Conservation (phyloP, 2,113 vertebrate genomes). For the Larimichthys polyactis region DNA sequence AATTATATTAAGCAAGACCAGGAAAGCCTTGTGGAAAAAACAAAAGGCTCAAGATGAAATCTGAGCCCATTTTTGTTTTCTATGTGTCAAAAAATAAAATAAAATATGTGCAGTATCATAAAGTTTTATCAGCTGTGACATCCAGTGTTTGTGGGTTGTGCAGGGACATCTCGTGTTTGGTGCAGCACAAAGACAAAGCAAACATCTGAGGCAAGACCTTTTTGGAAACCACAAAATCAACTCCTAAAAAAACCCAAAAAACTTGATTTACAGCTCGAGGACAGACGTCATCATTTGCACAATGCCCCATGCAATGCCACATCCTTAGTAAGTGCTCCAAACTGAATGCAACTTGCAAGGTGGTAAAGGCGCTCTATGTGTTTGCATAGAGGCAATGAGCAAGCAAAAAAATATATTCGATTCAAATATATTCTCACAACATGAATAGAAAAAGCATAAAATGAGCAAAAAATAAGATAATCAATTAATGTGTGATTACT, state of each 20-base stretch:
- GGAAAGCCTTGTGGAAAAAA: not conserved
- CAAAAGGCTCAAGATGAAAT: not conserved
- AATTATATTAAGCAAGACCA: not conserved
- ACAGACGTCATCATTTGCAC: constrained; percentile 6
- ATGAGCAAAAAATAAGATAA: not conserved
- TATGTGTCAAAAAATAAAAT: not conserved
- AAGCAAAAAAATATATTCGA: constrained; percentile 31
- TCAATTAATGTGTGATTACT: not conserved
- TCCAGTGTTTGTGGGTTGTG: constrained; percentile 1
- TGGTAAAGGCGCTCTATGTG: constrained; percentile 49
- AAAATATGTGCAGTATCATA: not conserved
- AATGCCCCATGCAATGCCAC: constrained; percentile 54
- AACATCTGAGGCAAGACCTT: constrained; percentile 1
- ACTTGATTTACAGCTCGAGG: constrained; percentile 15
- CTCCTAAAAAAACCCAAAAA: not conserved
- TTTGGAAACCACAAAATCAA: constrained; percentile 4
- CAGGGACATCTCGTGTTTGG: constrained; percentile 8
- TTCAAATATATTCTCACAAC: constrained; percentile 25
- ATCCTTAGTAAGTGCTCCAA: constrained; percentile 42
- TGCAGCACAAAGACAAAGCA: constrained; percentile 19
- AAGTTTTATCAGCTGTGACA: not conserved
- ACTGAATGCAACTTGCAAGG: constrained; percentile 58
- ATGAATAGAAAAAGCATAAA: not conserved
- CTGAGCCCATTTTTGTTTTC: not conserved
- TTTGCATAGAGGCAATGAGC: constrained; percentile 59